A percentile compares a stretch with the other conserved stretches of the same genome.
Conservation (phyloP, 2,888 invertebrate species). For the Limnephilus lunatus region DNA sequence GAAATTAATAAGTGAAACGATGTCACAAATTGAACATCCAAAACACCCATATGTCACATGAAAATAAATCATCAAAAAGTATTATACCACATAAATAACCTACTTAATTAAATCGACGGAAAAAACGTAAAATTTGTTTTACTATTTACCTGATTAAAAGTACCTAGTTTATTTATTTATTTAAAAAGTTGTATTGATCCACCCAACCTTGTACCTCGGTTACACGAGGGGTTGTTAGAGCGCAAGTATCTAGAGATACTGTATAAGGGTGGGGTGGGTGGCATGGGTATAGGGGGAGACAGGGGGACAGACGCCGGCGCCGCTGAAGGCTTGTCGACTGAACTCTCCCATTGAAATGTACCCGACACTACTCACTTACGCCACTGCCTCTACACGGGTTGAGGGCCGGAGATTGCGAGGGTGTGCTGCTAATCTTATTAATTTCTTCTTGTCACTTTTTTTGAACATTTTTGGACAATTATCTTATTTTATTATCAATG, state of each 20-base stretch:
- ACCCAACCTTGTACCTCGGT: conserved; percentile 8
- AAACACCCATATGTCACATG: too few relatives aligned
- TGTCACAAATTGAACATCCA: too few relatives aligned
- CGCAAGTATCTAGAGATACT: not conserved
- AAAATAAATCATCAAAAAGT: too few relatives aligned
- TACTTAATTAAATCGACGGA: too few relatives aligned
- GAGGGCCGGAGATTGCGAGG: not conserved
- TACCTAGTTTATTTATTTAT: not conserved
- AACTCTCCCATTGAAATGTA: conserved; percentile 62
- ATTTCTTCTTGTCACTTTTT: not conserved
- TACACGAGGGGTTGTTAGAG: conserved; percentile 43
- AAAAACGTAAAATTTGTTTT: too few relatives aligned
- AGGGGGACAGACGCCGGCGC: conserved; percentile 58
- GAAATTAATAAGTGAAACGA: too few relatives aligned
- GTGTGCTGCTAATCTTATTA: conserved; percentile 33
- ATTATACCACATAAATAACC: too few relatives aligned
- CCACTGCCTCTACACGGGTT: conserved; percentile 20
- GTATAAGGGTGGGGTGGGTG: not conserved
- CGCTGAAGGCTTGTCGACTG: conserved; percentile 61
- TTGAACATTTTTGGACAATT: not conserved
- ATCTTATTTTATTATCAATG: not conserved
- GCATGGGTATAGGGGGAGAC: not conserved
- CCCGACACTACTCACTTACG: conserved; percentile 39
- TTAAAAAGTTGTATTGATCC: not conserved
- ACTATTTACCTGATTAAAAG: not conserved